Evolutionary conservation across 2,797 vertebrate species (phyloP).

Genomic region (Malacoraja senta): DNA sequence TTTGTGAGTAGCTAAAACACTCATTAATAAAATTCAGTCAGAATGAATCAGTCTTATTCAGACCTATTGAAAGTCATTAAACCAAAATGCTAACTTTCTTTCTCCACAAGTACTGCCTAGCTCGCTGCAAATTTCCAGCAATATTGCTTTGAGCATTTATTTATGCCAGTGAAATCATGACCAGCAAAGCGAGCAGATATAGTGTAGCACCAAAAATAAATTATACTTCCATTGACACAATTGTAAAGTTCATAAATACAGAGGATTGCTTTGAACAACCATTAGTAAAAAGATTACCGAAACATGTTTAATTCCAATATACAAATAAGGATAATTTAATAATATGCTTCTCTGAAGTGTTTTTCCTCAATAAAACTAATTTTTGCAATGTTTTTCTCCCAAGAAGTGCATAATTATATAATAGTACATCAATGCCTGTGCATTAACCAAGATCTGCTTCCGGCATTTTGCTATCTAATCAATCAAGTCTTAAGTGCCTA

Average conservation of each 20-base stretch:
- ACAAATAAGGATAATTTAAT: background rate
- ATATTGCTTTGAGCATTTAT: background rate
- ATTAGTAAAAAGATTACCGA: background rate
- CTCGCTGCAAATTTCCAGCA: no score
- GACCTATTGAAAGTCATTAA: background rate
- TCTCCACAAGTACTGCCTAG: no score
- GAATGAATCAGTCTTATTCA: background rate
- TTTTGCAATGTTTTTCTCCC: background rate
- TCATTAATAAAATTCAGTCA: background rate
- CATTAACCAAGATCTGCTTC: background rate
- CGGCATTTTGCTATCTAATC: background rate
- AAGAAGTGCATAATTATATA: background rate
- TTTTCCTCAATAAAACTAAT: background rate
- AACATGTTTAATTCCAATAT: background rate
- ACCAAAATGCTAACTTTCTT: no score
- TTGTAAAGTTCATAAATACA: background rate
- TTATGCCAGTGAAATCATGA: slow-evolving; percentile 7
- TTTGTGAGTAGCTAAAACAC: no score
- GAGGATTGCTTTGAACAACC: background rate
- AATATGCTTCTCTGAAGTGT: background rate
- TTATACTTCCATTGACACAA: background rate
- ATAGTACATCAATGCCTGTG: background rate
- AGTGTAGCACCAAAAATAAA: background rate
- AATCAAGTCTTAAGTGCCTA: background rate
- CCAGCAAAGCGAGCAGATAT: background rate